phyloP scores from a whole-genome alignment of 1,140 invertebrate genomes.

The Listronotus oregonensis region DNA sequence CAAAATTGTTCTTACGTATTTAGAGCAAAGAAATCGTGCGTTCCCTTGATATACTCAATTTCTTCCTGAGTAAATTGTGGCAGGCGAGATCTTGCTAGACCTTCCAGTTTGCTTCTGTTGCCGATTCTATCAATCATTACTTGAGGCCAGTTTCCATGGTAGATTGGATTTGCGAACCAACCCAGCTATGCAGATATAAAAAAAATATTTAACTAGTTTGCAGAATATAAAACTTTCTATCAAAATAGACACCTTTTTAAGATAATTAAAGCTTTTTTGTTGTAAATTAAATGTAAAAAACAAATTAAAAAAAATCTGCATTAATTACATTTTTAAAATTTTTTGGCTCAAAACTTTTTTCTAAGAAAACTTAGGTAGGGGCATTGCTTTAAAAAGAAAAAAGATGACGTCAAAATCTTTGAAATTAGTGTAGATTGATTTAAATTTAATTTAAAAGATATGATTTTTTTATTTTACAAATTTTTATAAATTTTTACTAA shows the following conservation, averaged over 20 bases:
- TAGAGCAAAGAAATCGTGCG: conserved; percentile 46
- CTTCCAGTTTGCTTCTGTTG: conserved; percentile 63
- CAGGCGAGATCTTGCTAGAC: conserved; percentile 54
- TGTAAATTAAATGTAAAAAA: too few species aligned
- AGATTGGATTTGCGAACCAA: conserved; percentile 64
- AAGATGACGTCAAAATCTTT: too few species aligned
- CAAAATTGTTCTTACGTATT: conserved; percentile 33
- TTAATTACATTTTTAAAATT: too few species aligned
- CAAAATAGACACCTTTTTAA: background rate
- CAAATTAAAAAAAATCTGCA: too few species aligned
- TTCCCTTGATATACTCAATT: conserved; percentile 60
- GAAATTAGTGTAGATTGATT: too few species aligned
- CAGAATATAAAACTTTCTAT: background rate
- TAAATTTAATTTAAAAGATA: too few species aligned
- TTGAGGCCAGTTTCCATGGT: conserved; percentile 67
- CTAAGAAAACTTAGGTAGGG: too few species aligned
- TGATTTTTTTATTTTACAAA: too few species aligned
- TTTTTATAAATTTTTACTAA: too few species aligned
- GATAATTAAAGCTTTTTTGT: too few species aligned
- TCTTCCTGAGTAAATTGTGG: conserved; percentile 66
- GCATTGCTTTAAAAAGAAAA: too few species aligned
- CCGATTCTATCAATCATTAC: conserved; percentile 64
- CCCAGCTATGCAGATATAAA: conserved; percentile 19
- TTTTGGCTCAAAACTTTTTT: too few species aligned
- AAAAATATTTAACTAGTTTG: background rate